phyloP scores from a whole-genome alignment of 2,888 invertebrate species.

The Tipula confusa region DNA sequence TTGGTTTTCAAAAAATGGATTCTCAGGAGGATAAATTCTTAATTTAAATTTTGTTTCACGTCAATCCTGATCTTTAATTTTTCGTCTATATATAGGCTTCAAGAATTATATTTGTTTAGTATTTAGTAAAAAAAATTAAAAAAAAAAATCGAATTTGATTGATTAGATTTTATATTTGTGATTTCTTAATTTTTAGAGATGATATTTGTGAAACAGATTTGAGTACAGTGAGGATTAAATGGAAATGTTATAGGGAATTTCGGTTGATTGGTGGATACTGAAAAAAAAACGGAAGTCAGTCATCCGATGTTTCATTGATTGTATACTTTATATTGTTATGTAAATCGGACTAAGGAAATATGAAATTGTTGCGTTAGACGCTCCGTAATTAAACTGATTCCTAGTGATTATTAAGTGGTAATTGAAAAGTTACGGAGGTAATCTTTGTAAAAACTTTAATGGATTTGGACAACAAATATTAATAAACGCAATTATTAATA shows the following conservation, averaged over 20 bases:
- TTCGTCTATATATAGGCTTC: neutral
- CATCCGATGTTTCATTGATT: too few species aligned
- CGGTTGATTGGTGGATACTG: neutral
- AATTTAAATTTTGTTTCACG: neutral
- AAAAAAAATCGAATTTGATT: neutral
- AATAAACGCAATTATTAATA: too few species aligned
- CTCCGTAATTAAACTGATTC: too few species aligned
- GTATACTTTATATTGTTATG: too few species aligned
- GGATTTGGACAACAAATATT: too few species aligned
- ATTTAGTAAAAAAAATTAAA: neutral
- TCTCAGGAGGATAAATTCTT: conserved; percentile 15
- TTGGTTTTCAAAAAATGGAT: neutral
- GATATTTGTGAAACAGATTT: neutral
- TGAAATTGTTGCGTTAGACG: too few species aligned
- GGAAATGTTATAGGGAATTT: neutral
- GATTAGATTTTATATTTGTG: neutral
- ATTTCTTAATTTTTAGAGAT: neutral
- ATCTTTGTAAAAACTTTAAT: too few species aligned
- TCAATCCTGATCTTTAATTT: conserved; percentile 3
- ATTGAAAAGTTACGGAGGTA: too few species aligned
- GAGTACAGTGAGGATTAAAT: neutral
- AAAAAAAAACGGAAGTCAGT: neutral
- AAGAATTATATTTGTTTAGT: neutral
- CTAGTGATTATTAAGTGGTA: too few species aligned
- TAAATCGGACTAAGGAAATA: too few species aligned